Evolutionary conservation across 2,888 invertebrate species (phyloP).

Genomic region (Tiliacea citrago): DNA sequence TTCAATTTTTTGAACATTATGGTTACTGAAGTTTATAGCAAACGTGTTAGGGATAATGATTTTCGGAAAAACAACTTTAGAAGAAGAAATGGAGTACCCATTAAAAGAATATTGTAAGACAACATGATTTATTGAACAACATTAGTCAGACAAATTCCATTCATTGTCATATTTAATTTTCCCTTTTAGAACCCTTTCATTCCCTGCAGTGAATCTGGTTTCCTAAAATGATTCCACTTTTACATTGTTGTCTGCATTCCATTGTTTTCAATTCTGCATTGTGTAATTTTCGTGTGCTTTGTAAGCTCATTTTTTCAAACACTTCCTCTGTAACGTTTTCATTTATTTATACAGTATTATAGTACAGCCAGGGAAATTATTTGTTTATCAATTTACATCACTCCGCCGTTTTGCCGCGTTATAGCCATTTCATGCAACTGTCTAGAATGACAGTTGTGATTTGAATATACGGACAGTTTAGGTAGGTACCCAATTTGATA

Average conservation of each 20-base stretch:
- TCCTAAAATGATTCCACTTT: constrained; percentile 44
- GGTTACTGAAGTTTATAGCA: no score
- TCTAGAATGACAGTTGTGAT: neutral
- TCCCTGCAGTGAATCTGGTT: constrained; percentile 35
- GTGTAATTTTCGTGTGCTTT: constrained; percentile 30
- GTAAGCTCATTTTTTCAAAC: constrained; percentile 24
- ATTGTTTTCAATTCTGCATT: constrained; percentile 55
- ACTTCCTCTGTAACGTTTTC: neutral
- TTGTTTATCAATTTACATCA: no score
- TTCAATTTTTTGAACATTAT: no score
- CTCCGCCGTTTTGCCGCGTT: no score
- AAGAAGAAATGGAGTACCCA: no score
- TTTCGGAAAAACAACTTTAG: no score
- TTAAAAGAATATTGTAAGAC: neutral
- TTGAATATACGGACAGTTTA: no score
- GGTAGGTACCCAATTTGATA: no score
- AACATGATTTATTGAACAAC: constrained; percentile 15
- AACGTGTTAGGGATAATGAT: no score
- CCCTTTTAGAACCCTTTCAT: constrained; percentile 35
- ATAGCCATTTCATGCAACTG: no score
- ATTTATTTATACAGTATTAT: neutral
- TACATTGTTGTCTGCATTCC: constrained; percentile 47
- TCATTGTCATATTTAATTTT: constrained; percentile 35
- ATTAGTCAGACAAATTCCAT: constrained; percentile 23
- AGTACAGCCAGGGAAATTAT: neutral